phyloP scores from a whole-genome alignment of 2,888 invertebrate species.

The Marasmarcha lunaedactyla region DNA sequence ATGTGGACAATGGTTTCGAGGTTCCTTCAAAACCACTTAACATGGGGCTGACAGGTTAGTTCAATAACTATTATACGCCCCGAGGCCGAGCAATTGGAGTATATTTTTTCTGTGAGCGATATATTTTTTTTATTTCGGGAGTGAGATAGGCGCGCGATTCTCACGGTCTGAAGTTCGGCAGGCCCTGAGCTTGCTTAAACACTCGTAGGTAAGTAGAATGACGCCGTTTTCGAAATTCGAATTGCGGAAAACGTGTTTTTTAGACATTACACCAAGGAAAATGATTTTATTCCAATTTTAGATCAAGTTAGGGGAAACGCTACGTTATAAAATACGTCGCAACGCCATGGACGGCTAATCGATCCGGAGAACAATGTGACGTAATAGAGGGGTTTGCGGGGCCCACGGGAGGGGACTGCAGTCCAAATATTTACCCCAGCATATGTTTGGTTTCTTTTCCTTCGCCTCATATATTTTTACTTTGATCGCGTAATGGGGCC shows the following conservation, averaged over 20 bases:
- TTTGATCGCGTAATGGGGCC: constrained; percentile 60
- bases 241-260: too few species aligned
- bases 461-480: constrained; percentile 68
- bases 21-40: constrained; percentile 66
- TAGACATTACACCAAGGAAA: constrained; percentile 5
- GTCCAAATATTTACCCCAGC: constrained; percentile 62
- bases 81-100: constrained; percentile 51
- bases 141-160: constrained; percentile 39
- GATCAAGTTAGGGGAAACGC: background rate
- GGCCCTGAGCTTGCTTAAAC: background rate
- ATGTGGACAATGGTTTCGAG: constrained; percentile 50
- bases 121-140: constrained; percentile 46
- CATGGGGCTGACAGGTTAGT: constrained; percentile 70
- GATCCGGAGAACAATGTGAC: constrained; percentile 62
- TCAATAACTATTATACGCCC: constrained; percentile 63
- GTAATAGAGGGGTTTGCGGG: constrained; percentile 36
- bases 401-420: constrained; percentile 29
- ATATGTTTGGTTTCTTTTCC: constrained; percentile 69
- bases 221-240: too few species aligned
- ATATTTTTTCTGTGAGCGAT: constrained; percentile 50
- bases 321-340: constrained; percentile 33
- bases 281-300: background rate
- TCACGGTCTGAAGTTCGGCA: constrained; percentile 35
- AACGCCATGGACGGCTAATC: constrained; percentile 56
- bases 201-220: too few species aligned